phyloP scores from a whole-genome alignment of 2,113 vertebrate genomes.

The Colaptes auratus region DNA sequence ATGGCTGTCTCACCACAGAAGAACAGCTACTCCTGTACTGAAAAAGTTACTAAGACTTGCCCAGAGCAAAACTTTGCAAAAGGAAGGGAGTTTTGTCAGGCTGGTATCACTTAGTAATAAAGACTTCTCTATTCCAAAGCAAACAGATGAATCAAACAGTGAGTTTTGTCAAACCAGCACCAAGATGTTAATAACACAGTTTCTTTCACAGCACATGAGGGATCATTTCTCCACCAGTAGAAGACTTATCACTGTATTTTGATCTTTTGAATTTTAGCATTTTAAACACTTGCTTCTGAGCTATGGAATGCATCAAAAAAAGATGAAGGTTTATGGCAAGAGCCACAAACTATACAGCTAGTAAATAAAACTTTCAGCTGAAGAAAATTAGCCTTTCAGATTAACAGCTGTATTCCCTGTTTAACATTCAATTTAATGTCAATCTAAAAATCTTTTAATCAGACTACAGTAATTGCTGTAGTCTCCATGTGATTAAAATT shows the following conservation, averaged over 20 bases:
- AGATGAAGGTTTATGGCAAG: background rate
- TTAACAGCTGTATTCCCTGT: background rate
- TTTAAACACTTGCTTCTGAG: background rate
- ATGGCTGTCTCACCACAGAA: background rate
- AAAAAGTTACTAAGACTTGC: background rate
- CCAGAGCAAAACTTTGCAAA: background rate
- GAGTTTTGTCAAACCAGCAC: background rate
- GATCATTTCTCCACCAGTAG: background rate
- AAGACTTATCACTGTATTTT: background rate
- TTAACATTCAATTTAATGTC: background rate
- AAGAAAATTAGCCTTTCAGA: background rate
- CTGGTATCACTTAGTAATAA: background rate
- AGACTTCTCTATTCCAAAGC: background rate
- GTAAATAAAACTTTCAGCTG: background rate
- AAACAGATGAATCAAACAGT: background rate
- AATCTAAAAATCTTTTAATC: background rate
- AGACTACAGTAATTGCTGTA: background rate
- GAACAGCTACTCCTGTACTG: background rate
- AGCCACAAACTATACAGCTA: background rate
- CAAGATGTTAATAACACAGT: background rate
- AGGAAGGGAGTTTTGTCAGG: background rate
- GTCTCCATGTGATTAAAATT: background rate
- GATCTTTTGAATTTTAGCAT: background rate
- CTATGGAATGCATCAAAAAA: background rate
- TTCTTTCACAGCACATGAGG: background rate